Evolutionary conservation across 2,797 vertebrate species (phyloP).

Genomic region (Decapterus maruadsi): DNA sequence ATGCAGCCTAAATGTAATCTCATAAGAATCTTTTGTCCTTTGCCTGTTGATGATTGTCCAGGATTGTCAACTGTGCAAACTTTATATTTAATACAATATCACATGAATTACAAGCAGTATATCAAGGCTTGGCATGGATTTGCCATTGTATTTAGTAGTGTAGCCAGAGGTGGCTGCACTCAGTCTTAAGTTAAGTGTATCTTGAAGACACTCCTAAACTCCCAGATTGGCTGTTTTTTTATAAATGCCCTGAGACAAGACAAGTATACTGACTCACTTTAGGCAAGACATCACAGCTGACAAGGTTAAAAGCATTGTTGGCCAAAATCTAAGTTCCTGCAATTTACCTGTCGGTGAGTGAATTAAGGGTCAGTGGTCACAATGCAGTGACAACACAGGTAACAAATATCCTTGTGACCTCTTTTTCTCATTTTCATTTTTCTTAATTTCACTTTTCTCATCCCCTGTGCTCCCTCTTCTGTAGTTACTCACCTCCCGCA

Average conservation of each 20-base stretch:
- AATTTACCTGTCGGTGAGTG: neutral
- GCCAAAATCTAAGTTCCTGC: neutral
- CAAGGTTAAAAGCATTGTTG: neutral
- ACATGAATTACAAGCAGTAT: neutral
- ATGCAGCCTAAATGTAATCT: neutral
- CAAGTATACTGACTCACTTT: neutral
- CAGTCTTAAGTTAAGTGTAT: no score
- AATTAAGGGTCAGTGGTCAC: neutral
- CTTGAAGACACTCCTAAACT: neutral
- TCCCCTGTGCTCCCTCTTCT: slow-evolving; percentile 35
- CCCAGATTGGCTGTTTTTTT: neutral
- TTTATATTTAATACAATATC: neutral
- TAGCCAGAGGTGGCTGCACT: slow-evolving; percentile 4
- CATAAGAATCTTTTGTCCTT: neutral
- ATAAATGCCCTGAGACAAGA: neutral
- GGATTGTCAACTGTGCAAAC: neutral
- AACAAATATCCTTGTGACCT: neutral
- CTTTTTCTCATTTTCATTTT: slow-evolving; percentile 29
- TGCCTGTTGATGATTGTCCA: neutral
- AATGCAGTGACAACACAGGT: neutral
- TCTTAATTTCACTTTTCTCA: slow-evolving; percentile 47
- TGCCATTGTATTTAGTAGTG: slow-evolving; percentile 27
- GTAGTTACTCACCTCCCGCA: slow-evolving; percentile 42
- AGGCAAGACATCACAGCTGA: neutral
- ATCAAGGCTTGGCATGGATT: neutral